Evolutionary conservation across 2,888 invertebrate species (phyloP).

Genomic region (Coelogynopora nodosa): DNA sequence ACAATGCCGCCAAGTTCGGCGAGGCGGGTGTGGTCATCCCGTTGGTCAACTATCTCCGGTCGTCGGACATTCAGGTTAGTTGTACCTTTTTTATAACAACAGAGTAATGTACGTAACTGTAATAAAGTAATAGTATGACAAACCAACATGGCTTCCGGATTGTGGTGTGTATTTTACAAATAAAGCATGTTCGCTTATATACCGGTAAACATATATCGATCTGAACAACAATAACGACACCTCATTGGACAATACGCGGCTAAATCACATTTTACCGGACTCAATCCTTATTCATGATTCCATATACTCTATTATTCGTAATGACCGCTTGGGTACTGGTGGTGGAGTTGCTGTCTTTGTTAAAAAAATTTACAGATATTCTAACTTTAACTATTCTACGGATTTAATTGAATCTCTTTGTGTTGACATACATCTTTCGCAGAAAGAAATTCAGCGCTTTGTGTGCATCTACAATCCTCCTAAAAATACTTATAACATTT

Average conservation of each 20-base stretch:
- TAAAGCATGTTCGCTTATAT: too few species aligned
- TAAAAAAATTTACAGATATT: neutral
- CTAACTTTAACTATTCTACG: neutral
- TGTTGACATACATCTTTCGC: neutral
- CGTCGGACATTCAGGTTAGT: neutral
- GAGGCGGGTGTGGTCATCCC: constrained; percentile 30
- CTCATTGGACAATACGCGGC: too few species aligned
- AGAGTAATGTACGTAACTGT: neutral
- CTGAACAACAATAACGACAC: too few species aligned
- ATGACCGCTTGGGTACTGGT: neutral
- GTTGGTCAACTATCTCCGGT: constrained; percentile 11
- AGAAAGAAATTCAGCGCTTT: neutral
- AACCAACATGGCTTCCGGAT: too few species aligned
- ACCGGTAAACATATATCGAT: too few species aligned
- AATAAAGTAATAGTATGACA: too few species aligned
- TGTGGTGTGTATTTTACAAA: too few species aligned
- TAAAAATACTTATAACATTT: neutral
- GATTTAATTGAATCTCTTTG: neutral
- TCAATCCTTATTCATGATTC: neutral
- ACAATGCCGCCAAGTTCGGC: constrained; percentile 30
- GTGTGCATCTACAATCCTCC: neutral
- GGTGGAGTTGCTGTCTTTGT: neutral
- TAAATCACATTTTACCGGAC: neutral
- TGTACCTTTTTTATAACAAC: too few species aligned
- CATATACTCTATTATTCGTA: neutral